A percentile compares a stretch with the other conserved stretches of the same genome.
Conservation (phyloP, 2,888 invertebrate species). For the Entomobrya proxima region DNA sequence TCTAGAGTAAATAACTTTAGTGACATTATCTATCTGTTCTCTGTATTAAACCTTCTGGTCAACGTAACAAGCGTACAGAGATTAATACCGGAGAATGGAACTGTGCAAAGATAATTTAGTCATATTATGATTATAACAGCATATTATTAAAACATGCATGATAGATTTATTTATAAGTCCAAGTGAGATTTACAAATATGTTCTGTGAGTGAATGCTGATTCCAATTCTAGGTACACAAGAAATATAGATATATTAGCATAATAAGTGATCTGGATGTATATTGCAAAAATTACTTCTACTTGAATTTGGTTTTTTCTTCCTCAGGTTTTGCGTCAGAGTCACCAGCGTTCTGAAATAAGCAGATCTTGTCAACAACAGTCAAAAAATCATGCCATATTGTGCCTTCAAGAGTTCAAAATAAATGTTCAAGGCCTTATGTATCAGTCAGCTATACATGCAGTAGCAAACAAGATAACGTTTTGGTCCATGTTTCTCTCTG, state of each 20-base stretch:
- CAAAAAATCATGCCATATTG: slow-evolving; percentile 51
- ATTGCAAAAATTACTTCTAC: background rate
- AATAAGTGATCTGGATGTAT: background rate
- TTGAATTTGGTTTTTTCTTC: background rate
- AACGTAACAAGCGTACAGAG: no score
- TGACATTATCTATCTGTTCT: background rate
- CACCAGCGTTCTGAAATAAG: background rate
- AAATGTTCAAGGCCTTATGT: slow-evolving; percentile 60
- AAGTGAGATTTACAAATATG: no score
- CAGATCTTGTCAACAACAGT: slow-evolving; percentile 7
- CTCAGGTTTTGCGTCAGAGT: slow-evolving; percentile 2
- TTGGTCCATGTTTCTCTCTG: no score
- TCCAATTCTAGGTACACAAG: no score
- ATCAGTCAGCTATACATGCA: background rate
- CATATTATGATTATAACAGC: no score
- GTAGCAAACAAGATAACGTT: background rate
- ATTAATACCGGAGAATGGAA: no score
- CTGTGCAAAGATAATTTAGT: no score
- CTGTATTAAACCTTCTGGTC: background rate
- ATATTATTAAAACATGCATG: no score
- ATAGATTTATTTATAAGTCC: no score
- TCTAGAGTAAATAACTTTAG: background rate
- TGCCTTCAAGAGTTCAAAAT: slow-evolving; percentile 62
- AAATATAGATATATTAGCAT: no score
- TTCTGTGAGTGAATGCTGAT: no score